A percentile compares a stretch with the other conserved stretches of the same genome.
Conservation (phyloP, 2,797 vertebrate genomes). For the Rhinoraja longicauda region DNA sequence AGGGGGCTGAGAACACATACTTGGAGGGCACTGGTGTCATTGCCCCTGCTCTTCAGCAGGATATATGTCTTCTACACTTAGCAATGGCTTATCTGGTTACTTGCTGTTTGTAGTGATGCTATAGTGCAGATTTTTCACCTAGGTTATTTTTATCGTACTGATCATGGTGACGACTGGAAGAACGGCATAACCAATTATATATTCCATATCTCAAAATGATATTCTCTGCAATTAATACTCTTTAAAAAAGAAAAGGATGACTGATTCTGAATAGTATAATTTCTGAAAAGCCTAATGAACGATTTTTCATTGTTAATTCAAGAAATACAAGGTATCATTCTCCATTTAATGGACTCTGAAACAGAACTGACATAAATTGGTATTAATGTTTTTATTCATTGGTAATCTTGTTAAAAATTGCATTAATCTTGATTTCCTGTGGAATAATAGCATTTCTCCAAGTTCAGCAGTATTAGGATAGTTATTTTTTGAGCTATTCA, state of each 20-base stretch:
- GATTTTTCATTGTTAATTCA: not conserved
- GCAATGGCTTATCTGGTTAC: not conserved
- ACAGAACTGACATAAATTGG: not conserved
- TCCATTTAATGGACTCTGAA: not conserved
- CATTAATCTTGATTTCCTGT: not conserved
- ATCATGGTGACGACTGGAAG: not conserved
- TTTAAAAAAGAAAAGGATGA: too few species aligned
- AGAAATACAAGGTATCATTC: not conserved
- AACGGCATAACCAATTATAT: not conserved
- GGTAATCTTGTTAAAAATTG: not conserved
- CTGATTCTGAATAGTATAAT: not conserved
- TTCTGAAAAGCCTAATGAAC: not conserved
- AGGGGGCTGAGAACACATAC: too few species aligned
- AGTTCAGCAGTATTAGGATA: not conserved
- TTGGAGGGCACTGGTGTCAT: not conserved
- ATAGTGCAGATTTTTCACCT: not conserved
- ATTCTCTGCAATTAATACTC: not conserved
- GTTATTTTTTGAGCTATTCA: not conserved
- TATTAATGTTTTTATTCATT: not conserved
- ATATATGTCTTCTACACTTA: not conserved
- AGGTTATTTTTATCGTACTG: not conserved
- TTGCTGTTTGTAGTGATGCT: not conserved
- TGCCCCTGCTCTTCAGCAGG: not conserved
- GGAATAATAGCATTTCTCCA: not conserved
- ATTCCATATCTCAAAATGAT: not conserved